Percentiles rank a stretch among this genome's conserved stretches.
phyloP scores from a whole-genome alignment of 2,888 invertebrate genomes.

The Lasioglossum marginatum region DNA sequence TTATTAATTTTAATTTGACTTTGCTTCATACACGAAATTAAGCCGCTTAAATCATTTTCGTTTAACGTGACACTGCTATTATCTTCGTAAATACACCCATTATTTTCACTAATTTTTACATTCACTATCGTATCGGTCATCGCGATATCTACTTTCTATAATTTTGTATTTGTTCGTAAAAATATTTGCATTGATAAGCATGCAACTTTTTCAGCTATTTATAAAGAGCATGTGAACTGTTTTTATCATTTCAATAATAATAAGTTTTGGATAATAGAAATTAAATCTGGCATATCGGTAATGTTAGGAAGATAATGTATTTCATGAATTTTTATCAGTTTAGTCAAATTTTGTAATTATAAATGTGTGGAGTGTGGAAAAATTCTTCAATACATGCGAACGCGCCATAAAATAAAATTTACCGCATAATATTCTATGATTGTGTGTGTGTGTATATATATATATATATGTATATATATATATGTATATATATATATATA shows the following conservation, averaged over 20 bases:
- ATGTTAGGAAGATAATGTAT: neutral
- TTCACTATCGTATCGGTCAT: constrained; percentile 48
- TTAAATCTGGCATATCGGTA: neutral
- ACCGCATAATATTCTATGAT: no score
- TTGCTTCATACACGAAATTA: constrained; percentile 72
- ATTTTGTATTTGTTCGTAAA: neutral
- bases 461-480: no score
- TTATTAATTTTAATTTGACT: constrained; percentile 76
- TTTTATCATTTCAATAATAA: neutral
- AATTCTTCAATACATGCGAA: neutral
- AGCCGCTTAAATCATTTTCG: constrained; percentile 61
- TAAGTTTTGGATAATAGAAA: neutral
- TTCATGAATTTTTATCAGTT: constrained; percentile 1
- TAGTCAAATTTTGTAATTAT: constrained; percentile 1
- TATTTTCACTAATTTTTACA: constrained; percentile 64
- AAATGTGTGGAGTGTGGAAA: neutral
- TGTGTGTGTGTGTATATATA: no score
- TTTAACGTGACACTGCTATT: constrained; percentile 22
- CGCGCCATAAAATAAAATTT: neutral
- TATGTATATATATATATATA: no score
- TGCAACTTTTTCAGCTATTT: constrained; percentile 4
- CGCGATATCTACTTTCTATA: neutral
- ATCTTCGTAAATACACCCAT: constrained; percentile 61
- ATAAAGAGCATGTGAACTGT: neutral
- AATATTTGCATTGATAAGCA: constrained; percentile 22